Percentiles rank a stretch among this genome's conserved stretches.
Evolutionary conservation across 2,113 vertebrate species (phyloP).

Genomic region (Nothocercus nigrocapillus): DNA sequence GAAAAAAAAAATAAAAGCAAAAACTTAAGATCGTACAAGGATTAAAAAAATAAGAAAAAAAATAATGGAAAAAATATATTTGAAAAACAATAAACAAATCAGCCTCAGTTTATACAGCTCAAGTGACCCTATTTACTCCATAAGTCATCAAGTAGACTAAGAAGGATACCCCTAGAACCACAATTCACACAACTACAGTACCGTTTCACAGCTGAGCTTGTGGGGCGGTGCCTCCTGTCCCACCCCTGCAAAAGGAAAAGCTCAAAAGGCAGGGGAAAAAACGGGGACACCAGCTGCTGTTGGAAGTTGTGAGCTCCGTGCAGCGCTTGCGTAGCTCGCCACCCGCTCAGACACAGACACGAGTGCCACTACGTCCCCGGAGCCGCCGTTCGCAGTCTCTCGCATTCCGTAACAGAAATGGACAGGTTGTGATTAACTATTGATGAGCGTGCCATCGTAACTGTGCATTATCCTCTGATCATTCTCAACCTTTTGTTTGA

Average conservation of each 20-base stretch:
- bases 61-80: conserved; percentile 21
- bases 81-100: conserved; percentile 39
- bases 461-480: conserved; percentile 67
- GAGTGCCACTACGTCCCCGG: background rate
- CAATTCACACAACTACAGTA: fast-evolving
- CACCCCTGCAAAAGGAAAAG: background rate
- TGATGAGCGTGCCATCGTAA: conserved; percentile 67
- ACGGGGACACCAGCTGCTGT: fast-evolving
- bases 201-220: background rate
- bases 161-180: conserved; percentile 24
- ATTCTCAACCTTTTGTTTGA: conserved; percentile 71
- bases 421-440: conserved; percentile 68
- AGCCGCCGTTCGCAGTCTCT: conserved; percentile 6
- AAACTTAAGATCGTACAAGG: conserved; percentile 20
- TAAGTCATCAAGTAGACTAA: background rate
- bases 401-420: conserved; percentile 44
- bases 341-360: background rate
- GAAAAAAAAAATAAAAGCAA: conserved; percentile 43
- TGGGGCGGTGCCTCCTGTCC: background rate
- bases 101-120: conserved; percentile 58
- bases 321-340: background rate
- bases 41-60: conserved; percentile 23
- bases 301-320: background rate
- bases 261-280: too few species aligned
- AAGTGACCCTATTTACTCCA: conserved; percentile 46